A percentile compares a stretch with the other conserved stretches of the same genome.
Conservation (phyloP, 2,797 vertebrate species). For the Centropyge bicolor region DNA sequence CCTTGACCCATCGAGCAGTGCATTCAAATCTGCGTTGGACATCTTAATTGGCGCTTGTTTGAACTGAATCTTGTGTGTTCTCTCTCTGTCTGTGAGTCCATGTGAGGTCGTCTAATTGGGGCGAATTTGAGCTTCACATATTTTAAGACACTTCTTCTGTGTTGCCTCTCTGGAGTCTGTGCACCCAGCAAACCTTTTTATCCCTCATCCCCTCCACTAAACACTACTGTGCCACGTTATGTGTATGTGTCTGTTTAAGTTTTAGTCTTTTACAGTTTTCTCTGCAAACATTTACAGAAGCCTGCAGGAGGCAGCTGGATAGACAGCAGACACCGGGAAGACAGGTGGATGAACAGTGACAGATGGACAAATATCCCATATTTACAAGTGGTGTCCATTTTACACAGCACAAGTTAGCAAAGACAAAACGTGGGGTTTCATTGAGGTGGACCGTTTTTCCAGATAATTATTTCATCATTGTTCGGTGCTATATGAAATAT, state of each 20-base stretch:
- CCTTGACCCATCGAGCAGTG: neutral
- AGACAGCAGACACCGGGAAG: neutral
- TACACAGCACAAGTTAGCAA: neutral
- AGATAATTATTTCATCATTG: neutral
- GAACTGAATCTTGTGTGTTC: neutral
- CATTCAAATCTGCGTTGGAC: neutral
- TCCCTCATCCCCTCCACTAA: neutral
- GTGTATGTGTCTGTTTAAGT: neutral
- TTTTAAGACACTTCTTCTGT: neutral
- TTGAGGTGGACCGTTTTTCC: neutral
- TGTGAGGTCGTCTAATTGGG: neutral
- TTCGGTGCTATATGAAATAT: neutral
- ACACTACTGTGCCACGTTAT: neutral
- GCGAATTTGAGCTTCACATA: neutral
- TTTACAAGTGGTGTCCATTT: neutral
- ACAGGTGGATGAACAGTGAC: neutral
- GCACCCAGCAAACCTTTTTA: constrained; percentile 3
- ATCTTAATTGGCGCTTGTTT: constrained; percentile 1
- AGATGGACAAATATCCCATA: neutral
- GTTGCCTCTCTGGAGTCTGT: neutral
- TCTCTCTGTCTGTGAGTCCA: neutral
- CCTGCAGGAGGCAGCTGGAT: neutral
- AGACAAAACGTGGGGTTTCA: neutral
- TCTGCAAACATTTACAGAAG: neutral
- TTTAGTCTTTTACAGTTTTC: neutral